Percentiles rank a stretch among this genome's conserved stretches.
Evolutionary conservation across 2,888 invertebrate species (phyloP).

Genomic region (Candidula unifasciata): DNA sequence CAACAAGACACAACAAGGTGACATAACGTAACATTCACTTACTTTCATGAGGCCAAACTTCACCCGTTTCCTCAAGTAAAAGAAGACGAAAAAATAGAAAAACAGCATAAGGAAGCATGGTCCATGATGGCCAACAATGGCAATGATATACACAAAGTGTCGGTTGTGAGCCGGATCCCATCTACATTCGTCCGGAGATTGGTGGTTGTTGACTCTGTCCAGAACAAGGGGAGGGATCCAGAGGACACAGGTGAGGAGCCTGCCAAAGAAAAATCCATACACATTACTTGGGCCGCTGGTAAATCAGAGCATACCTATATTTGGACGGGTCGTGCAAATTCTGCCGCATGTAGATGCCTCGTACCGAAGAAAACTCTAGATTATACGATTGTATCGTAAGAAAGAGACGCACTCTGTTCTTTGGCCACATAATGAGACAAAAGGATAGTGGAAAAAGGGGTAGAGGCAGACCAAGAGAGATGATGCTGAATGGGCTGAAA

Average conservation of each 20-base stretch:
- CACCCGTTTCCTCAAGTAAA: slow-evolving; percentile 60
- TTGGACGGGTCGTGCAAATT: too few species aligned
- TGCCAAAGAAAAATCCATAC: slow-evolving; percentile 38
- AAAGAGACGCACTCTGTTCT: too few species aligned
- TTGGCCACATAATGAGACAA: too few species aligned
- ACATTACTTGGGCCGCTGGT: too few species aligned
- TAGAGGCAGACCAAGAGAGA: too few species aligned
- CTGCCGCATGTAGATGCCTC: too few species aligned
- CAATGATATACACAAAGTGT: slow-evolving; percentile 72
- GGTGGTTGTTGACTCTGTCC: slow-evolving; percentile 65
- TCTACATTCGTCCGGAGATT: slow-evolving; percentile 63
- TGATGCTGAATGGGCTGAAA: too few species aligned
- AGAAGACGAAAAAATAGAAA: slow-evolving; percentile 67
- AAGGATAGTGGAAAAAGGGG: too few species aligned
- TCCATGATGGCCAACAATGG: slow-evolving; percentile 71
- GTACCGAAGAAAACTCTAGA: too few species aligned
- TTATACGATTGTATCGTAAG: too few species aligned
- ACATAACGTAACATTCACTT: not conserved
- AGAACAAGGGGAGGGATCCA: slow-evolving; percentile 72
- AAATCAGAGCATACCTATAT: too few species aligned
- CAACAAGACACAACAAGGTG: not conserved
- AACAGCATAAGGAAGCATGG: slow-evolving; percentile 67
- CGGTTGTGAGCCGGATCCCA: slow-evolving; percentile 72
- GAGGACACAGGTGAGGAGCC: slow-evolving; percentile 66
- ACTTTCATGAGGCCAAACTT: slow-evolving; percentile 34